phyloP scores from a whole-genome alignment of 2,888 invertebrate genomes.

The Zhuqinia jingwanae region DNA sequence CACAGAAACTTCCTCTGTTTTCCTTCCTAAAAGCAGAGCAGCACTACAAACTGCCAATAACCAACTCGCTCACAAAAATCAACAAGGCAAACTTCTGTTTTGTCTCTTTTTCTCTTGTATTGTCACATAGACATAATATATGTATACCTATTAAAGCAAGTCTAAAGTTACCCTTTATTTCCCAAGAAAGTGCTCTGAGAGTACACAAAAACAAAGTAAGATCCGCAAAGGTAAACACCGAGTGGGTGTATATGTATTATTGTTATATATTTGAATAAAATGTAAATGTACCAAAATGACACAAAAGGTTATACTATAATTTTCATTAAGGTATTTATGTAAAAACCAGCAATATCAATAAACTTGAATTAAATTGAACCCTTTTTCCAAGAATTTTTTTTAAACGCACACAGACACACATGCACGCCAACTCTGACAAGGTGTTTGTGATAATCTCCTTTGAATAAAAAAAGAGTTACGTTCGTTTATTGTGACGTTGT shows the following conservation, averaged over 20 bases:
- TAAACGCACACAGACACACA: slow-evolving; percentile 26
- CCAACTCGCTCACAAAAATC: slow-evolving; percentile 30
- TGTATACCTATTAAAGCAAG: slow-evolving; percentile 8
- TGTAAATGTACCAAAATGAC: slow-evolving; percentile 26
- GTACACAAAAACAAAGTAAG: not conserved
- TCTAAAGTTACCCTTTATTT: not conserved
- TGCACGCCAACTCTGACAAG: too few species aligned
- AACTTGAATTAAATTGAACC: not conserved
- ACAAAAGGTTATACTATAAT: slow-evolving; percentile 12
- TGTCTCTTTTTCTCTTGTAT: not conserved
- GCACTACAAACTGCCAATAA: not conserved
- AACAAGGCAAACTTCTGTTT: slow-evolving; percentile 27
- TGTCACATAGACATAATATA: slow-evolving; percentile 1
- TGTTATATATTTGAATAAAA: slow-evolving; percentile 6
- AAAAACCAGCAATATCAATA: not conserved
- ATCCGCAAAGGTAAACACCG: not conserved
- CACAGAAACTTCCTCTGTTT: slow-evolving; percentile 37
- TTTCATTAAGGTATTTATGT: slow-evolving; percentile 15
- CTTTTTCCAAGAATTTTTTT: not conserved
- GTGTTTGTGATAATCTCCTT: slow-evolving; percentile 27
- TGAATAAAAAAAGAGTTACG: slow-evolving; percentile 23
- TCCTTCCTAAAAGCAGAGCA: slow-evolving; percentile 32
- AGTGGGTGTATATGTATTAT: not conserved
- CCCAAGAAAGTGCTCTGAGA: slow-evolving; percentile 3
- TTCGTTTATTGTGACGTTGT: too few species aligned